These are phyloP conservation scores for Corythaeola cristata DNA, from an alignment of 2,113 vertebrate species.

Conservation along the genomic window DNA sequence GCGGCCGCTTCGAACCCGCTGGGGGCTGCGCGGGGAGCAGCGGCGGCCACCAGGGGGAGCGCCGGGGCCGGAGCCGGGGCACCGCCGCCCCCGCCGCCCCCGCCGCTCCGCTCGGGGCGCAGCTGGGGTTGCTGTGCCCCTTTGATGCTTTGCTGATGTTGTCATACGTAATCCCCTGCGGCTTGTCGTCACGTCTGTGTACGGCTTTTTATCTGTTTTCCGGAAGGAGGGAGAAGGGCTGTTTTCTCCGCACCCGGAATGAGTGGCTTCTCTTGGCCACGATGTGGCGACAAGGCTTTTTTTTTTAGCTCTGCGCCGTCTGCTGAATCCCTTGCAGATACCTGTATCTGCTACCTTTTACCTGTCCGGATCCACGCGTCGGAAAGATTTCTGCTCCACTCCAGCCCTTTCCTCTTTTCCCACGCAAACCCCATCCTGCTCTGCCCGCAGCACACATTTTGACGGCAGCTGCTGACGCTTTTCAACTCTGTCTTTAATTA, in stretches of 20 bases:
- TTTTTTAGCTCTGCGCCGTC: neutral
- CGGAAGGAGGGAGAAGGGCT: too few species aligned
- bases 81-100: neutral
- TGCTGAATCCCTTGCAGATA: neutral
- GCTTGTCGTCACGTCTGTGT: rapidly evolving
- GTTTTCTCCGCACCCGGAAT: rapidly evolving
- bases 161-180: rapidly evolving
- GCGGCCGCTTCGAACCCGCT: rapidly evolving
- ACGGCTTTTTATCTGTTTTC: neutral
- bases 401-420: neutral
- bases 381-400: neutral
- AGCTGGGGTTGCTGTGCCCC: rapidly evolving
- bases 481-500: slow-evolving; percentile 42
- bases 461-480: neutral
- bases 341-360: neutral
- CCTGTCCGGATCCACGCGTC: neutral
- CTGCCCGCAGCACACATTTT: neutral
- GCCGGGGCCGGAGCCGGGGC: neutral
- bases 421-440: rapidly evolving
- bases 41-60: neutral
- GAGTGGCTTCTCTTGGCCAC: neutral
- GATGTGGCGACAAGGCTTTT: neutral
- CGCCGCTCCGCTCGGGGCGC: rapidly evolving
- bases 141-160: rapidly evolving
- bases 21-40: neutral